A percentile compares a stretch with the other conserved stretches of the same genome.
Conservation (phyloP, 1,140 invertebrate genomes). For the Aphaenogaster rudis region DNA sequence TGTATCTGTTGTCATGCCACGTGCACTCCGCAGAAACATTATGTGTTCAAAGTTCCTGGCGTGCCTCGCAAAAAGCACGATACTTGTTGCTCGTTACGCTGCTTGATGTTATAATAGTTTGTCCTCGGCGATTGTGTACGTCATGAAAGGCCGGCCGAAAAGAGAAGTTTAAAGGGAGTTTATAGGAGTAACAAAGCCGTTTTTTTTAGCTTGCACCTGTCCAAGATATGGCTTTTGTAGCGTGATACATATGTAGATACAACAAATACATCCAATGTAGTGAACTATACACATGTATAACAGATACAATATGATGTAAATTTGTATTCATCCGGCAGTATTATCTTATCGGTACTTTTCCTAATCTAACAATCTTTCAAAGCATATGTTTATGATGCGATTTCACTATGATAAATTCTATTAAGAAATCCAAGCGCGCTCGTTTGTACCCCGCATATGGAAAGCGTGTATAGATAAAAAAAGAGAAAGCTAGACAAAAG, state of each 20-base stretch:
- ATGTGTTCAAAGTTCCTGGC: conserved; percentile 81
- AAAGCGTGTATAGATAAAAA: conserved; percentile 7
- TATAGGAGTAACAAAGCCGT: background rate
- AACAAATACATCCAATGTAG: background rate
- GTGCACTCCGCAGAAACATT: conserved; percentile 76
- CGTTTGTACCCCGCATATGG: background rate
- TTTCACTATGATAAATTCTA: conserved; percentile 41
- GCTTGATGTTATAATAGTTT: conserved; percentile 81
- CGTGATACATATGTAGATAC: background rate
- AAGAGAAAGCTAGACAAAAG: conserved; percentile 46
- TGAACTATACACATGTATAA: background rate
- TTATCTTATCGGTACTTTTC: background rate
- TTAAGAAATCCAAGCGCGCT: conserved; percentile 16
- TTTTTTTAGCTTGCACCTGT: conserved; percentile 11
- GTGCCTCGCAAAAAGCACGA: conserved; percentile 80
- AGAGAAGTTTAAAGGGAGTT: conserved; percentile 33
- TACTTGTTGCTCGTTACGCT: conserved; percentile 83
- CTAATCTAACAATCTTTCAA: background rate
- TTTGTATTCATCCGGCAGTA: background rate
- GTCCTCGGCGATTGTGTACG: conserved; percentile 77
- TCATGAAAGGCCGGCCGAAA: conserved; percentile 63
- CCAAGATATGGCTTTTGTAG: background rate
- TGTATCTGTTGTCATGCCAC: conserved; percentile 75
- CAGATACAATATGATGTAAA: background rate
- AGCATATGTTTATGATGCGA: background rate